Base-by-base conservation (phyloP, 2,113 vertebrate genomes). In the Tichodroma muraria region DNA sequence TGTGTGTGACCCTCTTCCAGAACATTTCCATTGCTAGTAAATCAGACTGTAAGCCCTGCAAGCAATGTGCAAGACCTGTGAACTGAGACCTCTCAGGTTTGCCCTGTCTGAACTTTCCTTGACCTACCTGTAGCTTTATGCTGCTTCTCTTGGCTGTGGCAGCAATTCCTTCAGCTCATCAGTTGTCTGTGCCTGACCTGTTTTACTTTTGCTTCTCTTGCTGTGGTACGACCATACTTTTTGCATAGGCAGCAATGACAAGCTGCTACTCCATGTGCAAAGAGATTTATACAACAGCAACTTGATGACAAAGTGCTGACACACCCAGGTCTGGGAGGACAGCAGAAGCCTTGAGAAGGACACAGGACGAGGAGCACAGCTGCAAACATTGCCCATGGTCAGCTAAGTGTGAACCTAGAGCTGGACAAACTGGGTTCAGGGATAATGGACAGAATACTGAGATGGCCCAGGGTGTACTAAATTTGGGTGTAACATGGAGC, bases 211-310 rank as follows among this genome's bases (percentile, higher is more conserved):
- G 6, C 17, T n/a, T 18, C 84, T 19, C 42, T 35, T 40, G 14
- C 1, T 80, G 31, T 15, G 17, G 4, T 30, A 22, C 0, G 0
- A 28, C 8, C 40, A 6, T 0, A 6, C 21, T 13, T 33, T 80
- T 76, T 40, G 21, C 35, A 50, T 1, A n/a, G 80, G 13, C 33
- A 63, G 12, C 33, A 79, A 44, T 17, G 31, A 28, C 50, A 69
- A 53, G 24, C 18, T 64, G 44, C 38, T 82, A 15, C n/a, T 44
- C 16, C 6, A 2, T 6, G 13, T 30, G 38, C 35, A 49, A 16
- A 7, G 38, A 40, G 30, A 47, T 20, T 42, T 6, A 30, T 4
- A 13, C 30, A 38, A 4, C 3, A 44, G 28, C 30, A 83, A 17
- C 7, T 12, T 4, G 21, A 16, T 44, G 71, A 49, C 54, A 79